A percentile compares a stretch with the other conserved stretches of the same genome.
Conservation (phyloP, 2,888 invertebrate species). For the Notodonta ziczac region DNA sequence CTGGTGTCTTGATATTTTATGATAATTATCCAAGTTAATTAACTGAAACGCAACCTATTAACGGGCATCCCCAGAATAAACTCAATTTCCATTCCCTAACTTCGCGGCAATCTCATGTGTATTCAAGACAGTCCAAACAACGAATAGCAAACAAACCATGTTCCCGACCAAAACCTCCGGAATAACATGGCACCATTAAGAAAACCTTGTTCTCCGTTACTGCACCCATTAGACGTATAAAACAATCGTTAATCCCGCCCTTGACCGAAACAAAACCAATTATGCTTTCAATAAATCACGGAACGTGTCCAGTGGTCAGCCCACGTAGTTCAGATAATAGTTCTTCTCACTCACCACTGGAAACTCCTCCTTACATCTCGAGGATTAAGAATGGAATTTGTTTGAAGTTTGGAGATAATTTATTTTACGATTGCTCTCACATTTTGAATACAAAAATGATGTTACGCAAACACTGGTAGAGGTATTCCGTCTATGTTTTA, state of each 20-base stretch:
- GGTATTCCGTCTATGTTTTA: constrained; percentile 20
- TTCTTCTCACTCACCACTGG: constrained; percentile 9
- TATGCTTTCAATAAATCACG: constrained; percentile 73
- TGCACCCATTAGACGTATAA: constrained; percentile 68
- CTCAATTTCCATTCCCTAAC: constrained; percentile 32
- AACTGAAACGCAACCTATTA: constrained; percentile 7
- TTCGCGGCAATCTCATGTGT: constrained; percentile 33
- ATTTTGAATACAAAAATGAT: constrained; percentile 40
- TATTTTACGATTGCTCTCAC: constrained; percentile 40
- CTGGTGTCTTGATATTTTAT: background rate
- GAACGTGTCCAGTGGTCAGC: constrained; percentile 52
- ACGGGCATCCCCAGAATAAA: constrained; percentile 19
- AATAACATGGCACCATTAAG: constrained; percentile 55
- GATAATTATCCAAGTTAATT: background rate
- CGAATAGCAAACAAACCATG: constrained; percentile 23
- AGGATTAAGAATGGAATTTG: constrained; percentile 25
- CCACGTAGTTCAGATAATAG: constrained; percentile 43
- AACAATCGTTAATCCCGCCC: constrained; percentile 70
- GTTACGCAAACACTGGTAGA: constrained; percentile 37
- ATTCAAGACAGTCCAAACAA: constrained; percentile 24
- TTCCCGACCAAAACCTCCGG: constrained; percentile 10
- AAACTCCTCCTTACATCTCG: constrained; percentile 28
- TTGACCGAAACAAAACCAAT: constrained; percentile 76
- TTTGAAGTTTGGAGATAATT: constrained; percentile 16
- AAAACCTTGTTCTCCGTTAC: constrained; percentile 55